Conservation (phyloP, 1,140 invertebrate genomes). For the Drosophila tristis region DNA sequence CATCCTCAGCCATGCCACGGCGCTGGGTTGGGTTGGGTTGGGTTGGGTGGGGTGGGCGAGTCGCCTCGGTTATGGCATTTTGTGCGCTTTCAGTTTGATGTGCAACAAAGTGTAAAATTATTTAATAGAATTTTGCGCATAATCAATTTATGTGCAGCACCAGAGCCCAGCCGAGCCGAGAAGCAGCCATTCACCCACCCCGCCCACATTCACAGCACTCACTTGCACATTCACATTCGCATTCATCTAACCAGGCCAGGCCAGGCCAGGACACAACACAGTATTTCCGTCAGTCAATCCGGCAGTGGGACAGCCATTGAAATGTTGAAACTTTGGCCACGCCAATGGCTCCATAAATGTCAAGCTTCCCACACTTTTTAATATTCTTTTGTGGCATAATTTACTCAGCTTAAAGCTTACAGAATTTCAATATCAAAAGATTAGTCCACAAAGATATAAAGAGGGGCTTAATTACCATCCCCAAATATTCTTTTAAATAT, state of each 20-base stretch:
- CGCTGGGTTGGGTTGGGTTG: too few species aligned
- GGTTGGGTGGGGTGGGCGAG: neutral
- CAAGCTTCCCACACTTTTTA: conserved; percentile 35
- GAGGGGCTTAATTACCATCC: too few species aligned
- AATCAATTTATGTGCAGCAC: conserved; percentile 82
- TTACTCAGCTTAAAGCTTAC: neutral
- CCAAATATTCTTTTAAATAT: too few species aligned
- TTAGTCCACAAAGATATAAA: too few species aligned
- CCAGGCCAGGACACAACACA: conserved; percentile 20
- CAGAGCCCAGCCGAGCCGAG: conserved; percentile 25
- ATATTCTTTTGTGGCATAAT: conserved; percentile 21
- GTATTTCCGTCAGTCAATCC: conserved; percentile 1
- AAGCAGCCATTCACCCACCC: conserved; percentile 15
- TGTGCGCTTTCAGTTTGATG: conserved; percentile 73
- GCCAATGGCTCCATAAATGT: conserved; percentile 42
- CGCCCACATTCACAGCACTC: conserved; percentile 21
- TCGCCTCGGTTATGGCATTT: conserved; percentile 67
- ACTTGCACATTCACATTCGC: conserved; percentile 2
- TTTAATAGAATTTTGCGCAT: conserved; percentile 82
- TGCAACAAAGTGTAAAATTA: conserved; percentile 83
- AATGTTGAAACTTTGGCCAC: conserved; percentile 51
- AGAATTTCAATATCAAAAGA: neutral
- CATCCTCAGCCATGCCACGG: conserved; percentile 16
- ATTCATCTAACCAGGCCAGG: conserved; percentile 30
- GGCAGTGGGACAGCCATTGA: conserved; percentile 29